These are phyloP conservation scores for Nannobrachium achirus DNA, from an alignment of 2,113 vertebrate species.

Conservation along the genomic window DNA sequence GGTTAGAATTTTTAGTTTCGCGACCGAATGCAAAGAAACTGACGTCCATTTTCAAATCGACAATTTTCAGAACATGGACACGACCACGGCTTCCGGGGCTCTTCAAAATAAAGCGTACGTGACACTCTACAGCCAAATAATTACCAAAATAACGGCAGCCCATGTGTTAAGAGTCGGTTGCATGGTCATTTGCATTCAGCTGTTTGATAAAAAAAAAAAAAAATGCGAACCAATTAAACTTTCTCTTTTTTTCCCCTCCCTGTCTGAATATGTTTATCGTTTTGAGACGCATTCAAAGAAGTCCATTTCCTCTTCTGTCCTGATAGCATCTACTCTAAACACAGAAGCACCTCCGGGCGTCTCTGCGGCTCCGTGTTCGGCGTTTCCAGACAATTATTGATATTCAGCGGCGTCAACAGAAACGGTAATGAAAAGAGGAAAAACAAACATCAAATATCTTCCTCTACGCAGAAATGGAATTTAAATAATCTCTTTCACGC, in stretches of 20 bases:
- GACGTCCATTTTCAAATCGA: too few species aligned
- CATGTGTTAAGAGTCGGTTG: slow-evolving; percentile 35
- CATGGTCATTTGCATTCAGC: slow-evolving; percentile 69
- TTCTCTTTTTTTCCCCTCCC: slow-evolving; percentile 20
- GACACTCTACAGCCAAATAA: too few species aligned
- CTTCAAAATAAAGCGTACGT: too few species aligned
- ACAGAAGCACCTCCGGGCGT: slow-evolving; percentile 54
- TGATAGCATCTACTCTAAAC: slow-evolving; percentile 32
- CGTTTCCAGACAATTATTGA: slow-evolving; percentile 52
- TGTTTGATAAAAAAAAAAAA: slow-evolving; percentile 75
- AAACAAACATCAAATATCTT: slow-evolving; percentile 67
- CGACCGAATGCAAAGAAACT: too few species aligned
- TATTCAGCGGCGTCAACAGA: slow-evolving; percentile 44
- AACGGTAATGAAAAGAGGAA: slow-evolving; percentile 54
- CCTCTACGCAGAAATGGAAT: slow-evolving; percentile 61
- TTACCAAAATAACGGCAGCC: too few species aligned
- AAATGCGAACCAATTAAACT: slow-evolving; percentile 69
- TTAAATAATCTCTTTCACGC: slow-evolving; percentile 55
- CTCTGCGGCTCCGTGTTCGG: slow-evolving; percentile 30
- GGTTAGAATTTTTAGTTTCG: too few species aligned
- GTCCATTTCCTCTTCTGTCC: slow-evolving; percentile 59
- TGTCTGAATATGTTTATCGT: slow-evolving; percentile 21
- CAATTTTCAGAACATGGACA: too few species aligned
- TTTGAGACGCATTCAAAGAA: slow-evolving; percentile 41
- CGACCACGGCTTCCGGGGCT: too few species aligned